Percentiles rank a stretch among this genome's conserved stretches.
These are phyloP conservation scores for Apantesis nais DNA, from an alignment of 2,888 invertebrate genomes.

Conservation along the genomic window DNA sequence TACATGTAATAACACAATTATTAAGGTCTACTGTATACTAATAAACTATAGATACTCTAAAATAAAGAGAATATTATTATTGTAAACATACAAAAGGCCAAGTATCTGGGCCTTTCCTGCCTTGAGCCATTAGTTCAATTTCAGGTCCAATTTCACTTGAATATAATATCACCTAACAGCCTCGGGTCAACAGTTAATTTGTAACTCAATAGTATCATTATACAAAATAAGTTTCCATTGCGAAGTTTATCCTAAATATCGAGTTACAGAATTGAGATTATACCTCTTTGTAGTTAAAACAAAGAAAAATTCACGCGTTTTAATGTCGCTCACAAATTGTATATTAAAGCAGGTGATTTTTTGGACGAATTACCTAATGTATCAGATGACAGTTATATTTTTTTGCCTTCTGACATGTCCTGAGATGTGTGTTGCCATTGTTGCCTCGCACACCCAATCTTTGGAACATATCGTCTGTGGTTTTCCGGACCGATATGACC, in stretches of 20 bases:
- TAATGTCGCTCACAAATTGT: constrained; percentile 9
- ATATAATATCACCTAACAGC: constrained; percentile 1
- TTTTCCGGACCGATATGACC: no score
- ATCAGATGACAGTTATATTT: no score
- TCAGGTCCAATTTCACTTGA: constrained; percentile 2
- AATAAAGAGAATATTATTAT: no score
- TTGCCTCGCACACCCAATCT: no score
- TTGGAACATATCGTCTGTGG: no score
- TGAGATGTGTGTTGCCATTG: no score
- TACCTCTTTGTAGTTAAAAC: background rate
- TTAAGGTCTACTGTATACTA: no score
- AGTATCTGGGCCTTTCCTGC: background rate
- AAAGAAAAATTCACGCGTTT: constrained; percentile 16
- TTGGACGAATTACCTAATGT: no score
- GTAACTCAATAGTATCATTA: background rate
- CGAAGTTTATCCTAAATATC: background rate
- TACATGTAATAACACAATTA: no score
- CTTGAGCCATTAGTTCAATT: background rate
- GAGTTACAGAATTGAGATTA: constrained; percentile 4
- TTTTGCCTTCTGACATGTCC: no score
- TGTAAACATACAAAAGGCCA: no score
- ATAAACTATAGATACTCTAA: no score
- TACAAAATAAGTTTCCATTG: background rate
- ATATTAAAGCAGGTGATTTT: background rate
- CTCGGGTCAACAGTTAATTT: background rate